phyloP scores from a whole-genome alignment of 2,888 invertebrate genomes.

The Morpho deidamia region DNA sequence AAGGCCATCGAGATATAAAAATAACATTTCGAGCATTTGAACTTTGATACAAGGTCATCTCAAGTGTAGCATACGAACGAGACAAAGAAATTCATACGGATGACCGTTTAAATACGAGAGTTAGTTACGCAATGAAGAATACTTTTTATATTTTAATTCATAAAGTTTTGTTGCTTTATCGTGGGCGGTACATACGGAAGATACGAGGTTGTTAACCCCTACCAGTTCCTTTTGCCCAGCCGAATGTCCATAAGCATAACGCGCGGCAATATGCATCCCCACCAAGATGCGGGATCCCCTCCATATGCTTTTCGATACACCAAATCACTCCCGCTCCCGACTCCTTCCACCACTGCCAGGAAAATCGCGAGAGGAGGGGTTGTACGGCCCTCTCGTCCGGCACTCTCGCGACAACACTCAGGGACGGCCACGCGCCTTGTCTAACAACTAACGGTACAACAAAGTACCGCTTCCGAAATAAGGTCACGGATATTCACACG shows the following conservation, averaged over 20 bases:
- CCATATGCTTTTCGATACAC: constrained; percentile 61
- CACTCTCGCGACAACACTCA: constrained; percentile 48
- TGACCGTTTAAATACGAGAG: constrained; percentile 38
- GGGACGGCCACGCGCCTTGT: constrained; percentile 65
- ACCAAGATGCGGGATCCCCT: constrained; percentile 75
- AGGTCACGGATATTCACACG: constrained; percentile 65
- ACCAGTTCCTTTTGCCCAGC: constrained; percentile 63
- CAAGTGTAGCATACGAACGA: constrained; percentile 19
- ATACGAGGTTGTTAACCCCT: constrained; percentile 74
- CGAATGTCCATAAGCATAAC: constrained; percentile 48
- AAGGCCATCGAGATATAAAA: constrained; percentile 14
- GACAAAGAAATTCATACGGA: constrained; percentile 51
- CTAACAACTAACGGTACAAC: constrained; percentile 74
- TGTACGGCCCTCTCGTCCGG: constrained; percentile 56
- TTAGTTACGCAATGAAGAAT: constrained; percentile 57
- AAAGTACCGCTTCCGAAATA: constrained; percentile 70
- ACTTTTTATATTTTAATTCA: constrained; percentile 34
- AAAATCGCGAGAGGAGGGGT: constrained; percentile 73
- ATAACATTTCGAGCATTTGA: constrained; percentile 21
- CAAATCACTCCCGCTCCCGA: constrained; percentile 76
- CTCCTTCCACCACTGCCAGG: constrained; percentile 72
- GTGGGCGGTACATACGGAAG: constrained; percentile 51
- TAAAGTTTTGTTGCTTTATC: constrained; percentile 38
- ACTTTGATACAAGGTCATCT: constrained; percentile 22
- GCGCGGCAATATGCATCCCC: constrained; percentile 69